phyloP scores from a whole-genome alignment of 2,797 vertebrate species.

The Myotis findleyi region DNA sequence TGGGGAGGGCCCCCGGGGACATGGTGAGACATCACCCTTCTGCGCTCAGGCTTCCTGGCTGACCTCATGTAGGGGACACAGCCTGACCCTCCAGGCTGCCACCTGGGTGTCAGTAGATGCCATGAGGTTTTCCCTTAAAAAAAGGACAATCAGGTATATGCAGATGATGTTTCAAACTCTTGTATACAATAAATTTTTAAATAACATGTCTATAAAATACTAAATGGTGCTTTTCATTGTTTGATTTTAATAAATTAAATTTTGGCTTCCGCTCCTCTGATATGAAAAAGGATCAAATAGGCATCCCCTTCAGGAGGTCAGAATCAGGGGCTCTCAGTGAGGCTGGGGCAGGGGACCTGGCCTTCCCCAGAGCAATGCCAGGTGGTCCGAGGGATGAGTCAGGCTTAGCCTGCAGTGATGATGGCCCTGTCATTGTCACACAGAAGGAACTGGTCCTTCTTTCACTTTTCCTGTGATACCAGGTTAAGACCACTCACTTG shows the following conservation, averaged over 20 bases:
- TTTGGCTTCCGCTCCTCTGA: neutral
- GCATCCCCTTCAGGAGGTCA: neutral
- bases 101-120: fast-evolving
- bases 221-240: neutral
- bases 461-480: too few relatives aligned
- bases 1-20: fast-evolving
- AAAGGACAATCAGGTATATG: fast-evolving
- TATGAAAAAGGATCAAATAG: neutral
- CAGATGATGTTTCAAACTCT: neutral
- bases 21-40: fast-evolving
- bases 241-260: neutral
- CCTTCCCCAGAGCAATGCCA: neutral
- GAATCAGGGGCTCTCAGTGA: neutral
- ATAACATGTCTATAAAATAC: too few relatives aligned
- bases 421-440: neutral
- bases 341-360: neutral
- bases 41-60: fast-evolving
- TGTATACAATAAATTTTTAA: fast-evolving
- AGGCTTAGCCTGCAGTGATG: neutral
- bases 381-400: neutral
- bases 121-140: too few relatives aligned
- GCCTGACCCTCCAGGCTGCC: too few relatives aligned
- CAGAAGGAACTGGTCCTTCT: too few relatives aligned
- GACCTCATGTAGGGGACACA: fast-evolving
- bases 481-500: too few relatives aligned